Conservation (phyloP, 2,113 vertebrate species). For the rat (Rattus norvegicus) region DNA sequence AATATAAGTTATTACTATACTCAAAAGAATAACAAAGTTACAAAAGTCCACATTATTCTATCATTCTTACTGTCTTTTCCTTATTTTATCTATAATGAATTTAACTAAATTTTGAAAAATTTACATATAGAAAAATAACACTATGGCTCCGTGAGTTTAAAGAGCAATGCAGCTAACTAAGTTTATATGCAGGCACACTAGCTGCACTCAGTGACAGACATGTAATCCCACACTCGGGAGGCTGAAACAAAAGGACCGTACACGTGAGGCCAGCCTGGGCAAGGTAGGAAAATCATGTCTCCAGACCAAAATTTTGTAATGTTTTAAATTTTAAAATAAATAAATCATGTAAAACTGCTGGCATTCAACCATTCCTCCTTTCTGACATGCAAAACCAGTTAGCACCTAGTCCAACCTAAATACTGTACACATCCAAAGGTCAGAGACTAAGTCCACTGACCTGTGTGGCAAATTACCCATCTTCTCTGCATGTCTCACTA, state of each 20-base stretch:
- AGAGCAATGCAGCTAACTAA: constrained; percentile 1
- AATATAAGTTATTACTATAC: neutral
- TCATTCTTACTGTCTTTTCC: constrained; percentile 5
- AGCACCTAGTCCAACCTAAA: neutral
- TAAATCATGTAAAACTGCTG: neutral
- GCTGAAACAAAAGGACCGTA: neutral
- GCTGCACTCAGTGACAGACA: neutral
- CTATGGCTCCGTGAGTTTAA: neutral
- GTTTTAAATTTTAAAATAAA: neutral
- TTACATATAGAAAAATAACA: constrained; percentile 32
- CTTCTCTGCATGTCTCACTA: constrained; percentile 28
- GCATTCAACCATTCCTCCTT: constrained; percentile 2
- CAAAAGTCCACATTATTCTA: neutral
- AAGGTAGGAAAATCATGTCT: neutral
- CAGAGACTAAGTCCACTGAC: neutral
- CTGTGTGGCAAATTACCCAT: neutral
- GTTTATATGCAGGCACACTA: neutral
- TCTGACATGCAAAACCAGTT: neutral
- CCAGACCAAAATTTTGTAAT: neutral
- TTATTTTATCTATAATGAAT: neutral
- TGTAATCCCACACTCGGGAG: neutral
- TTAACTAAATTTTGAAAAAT: constrained; percentile 48
- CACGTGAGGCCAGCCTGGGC: neutral
- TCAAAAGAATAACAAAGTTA: constrained; percentile 19
- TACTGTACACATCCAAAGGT: neutral